Evolutionary conservation across 2,113 vertebrate species (phyloP).

Genomic region (Austrofundulus limnaeus): DNA sequence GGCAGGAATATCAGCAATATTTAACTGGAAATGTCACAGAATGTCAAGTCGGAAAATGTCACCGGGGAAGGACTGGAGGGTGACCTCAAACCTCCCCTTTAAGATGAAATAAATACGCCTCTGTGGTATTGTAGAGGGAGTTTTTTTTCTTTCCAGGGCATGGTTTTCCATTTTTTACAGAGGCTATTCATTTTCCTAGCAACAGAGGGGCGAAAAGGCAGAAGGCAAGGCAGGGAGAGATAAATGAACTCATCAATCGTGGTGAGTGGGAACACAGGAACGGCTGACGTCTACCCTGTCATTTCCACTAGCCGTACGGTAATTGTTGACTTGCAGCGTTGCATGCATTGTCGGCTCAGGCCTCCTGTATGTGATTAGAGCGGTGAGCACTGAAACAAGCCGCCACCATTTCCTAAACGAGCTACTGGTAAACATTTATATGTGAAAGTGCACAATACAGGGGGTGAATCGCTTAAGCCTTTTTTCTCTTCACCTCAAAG

Average conservation of each 20-base stretch:
- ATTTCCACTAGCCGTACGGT: constrained; percentile 51
- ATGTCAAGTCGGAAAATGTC: constrained; percentile 86
- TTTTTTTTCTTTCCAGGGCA: constrained; percentile 59
- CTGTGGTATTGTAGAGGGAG: constrained; percentile 63
- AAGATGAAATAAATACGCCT: constrained; percentile 84
- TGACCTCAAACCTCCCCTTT: constrained; percentile 74
- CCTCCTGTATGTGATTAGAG: constrained; percentile 45
- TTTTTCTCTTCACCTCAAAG: constrained; percentile 17
- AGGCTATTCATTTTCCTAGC: constrained; percentile 82
- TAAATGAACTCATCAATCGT: constrained; percentile 85
- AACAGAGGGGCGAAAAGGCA: constrained; percentile 77
- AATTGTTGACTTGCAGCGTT: constrained; percentile 59
- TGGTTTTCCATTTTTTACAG: constrained; percentile 80
- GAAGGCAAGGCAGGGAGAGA: constrained; percentile 74
- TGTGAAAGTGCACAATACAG: constrained; percentile 33
- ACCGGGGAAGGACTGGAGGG: constrained; percentile 71
- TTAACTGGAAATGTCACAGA: constrained; percentile 91
- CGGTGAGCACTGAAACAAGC: constrained; percentile 23
- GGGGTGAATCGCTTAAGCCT: constrained; percentile 19
- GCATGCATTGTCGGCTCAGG: constrained; percentile 7
- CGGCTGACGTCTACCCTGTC: constrained; percentile 49
- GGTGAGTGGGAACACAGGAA: constrained; percentile 35
- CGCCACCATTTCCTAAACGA: constrained; percentile 29
- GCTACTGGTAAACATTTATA: constrained; percentile 47
- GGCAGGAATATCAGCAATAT: constrained; percentile 83